Percentiles rank a stretch among this genome's conserved stretches.
These are phyloP conservation scores for Umimayanthus chanpuru DNA, from an alignment of 92 coral and sea anemone species.

Conservation along the genomic window DNA sequence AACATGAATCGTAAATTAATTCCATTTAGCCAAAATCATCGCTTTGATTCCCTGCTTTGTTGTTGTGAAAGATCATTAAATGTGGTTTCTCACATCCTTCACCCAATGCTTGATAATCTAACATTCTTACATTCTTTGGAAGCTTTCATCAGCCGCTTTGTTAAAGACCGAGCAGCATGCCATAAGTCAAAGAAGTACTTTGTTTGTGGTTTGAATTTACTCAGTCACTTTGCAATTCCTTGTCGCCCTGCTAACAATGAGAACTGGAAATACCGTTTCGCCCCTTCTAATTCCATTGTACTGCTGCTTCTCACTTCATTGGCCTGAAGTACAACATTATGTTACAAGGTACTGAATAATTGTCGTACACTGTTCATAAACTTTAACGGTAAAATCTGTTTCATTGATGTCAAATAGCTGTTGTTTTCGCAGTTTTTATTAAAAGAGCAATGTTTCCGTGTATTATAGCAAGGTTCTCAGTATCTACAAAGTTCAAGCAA, in stretches of 20 bases:
- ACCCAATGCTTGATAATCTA: too few species aligned
- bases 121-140: too few species aligned
- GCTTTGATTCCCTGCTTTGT: too few species aligned
- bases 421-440: too few species aligned
- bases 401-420: too few species aligned
- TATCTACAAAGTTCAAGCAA: neutral
- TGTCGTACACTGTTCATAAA: neutral
- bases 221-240: conserved; percentile 63
- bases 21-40: too few species aligned
- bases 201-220: conserved; percentile 21
- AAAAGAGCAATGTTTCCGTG: neutral
- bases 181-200: conserved; percentile 36
- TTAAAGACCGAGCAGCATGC: too few species aligned
- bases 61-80: too few species aligned
- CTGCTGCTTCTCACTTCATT: conserved; percentile 16
- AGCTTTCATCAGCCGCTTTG: too few species aligned
- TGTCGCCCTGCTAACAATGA: conserved; percentile 37
- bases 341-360: neutral
- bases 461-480: neutral
- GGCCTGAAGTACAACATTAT: neutral
- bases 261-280: conserved; percentile 25
- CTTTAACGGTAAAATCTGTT: neutral
- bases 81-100: too few species aligned
- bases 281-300: conserved; percentile 22
- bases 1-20: neutral